phyloP scores from a whole-genome alignment of 1,140 invertebrate genomes.

The Metaphire vulgaris region DNA sequence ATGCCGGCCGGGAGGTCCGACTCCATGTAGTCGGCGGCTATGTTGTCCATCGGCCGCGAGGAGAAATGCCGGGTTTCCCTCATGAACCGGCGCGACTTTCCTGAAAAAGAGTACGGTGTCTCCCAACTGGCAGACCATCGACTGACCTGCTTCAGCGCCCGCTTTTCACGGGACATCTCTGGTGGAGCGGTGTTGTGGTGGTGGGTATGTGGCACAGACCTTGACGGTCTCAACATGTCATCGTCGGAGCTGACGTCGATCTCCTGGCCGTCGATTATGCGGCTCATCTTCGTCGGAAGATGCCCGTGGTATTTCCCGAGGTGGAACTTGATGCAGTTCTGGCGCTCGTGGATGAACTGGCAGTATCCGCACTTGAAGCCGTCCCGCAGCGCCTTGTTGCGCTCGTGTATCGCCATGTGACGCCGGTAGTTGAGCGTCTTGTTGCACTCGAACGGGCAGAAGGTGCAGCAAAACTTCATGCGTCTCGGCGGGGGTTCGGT shows the following conservation, averaged over 20 bases:
- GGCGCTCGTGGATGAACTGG: constrained; percentile 1
- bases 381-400: constrained; percentile 8
- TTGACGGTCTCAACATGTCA: background rate
- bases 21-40: constrained; percentile 8
- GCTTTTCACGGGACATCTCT: background rate
- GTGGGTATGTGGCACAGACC: too few species aligned
- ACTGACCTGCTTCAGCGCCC: background rate
- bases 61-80: background rate
- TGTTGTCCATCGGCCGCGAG: background rate
- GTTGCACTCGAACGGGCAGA: constrained; percentile 23
- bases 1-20: constrained; percentile 18
- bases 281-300: constrained; percentile 12
- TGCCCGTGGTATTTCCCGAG: constrained; percentile 17
- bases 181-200: background rate
- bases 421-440: constrained; percentile 12
- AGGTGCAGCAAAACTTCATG: constrained; percentile 11
- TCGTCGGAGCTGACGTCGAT: background rate
- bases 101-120: background rate
- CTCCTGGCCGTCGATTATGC: constrained; percentile 6
- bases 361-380: constrained; percentile 24
- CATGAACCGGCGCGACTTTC: background rate
- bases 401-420: constrained; percentile 15
- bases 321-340: constrained; percentile 20
- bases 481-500: background rate
- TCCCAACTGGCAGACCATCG: background rate